phyloP scores from a whole-genome alignment of 2,888 invertebrate genomes.

The Balanococcus diminutus region DNA sequence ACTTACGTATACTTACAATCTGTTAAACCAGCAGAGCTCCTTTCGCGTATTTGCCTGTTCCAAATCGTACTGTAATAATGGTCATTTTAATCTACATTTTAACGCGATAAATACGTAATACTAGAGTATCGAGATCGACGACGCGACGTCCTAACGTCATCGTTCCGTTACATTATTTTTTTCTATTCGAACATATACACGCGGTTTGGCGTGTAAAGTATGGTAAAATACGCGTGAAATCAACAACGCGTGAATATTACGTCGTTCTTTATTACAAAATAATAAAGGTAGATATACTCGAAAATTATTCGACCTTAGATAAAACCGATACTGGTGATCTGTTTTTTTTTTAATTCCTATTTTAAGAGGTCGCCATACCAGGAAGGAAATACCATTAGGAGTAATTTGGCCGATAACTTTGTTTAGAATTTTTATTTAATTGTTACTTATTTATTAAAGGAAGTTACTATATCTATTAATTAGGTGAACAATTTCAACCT shows the following conservation, averaged over 20 bases:
- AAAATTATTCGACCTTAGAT: slow-evolving; percentile 5
- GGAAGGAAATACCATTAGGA: neutral
- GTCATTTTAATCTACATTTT: neutral
- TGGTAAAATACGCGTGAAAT: slow-evolving; percentile 30
- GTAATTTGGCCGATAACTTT: neutral
- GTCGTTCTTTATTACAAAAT: slow-evolving; percentile 3
- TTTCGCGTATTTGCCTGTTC: too few relatives aligned
- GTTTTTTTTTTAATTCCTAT: neutral
- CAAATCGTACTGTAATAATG: neutral
- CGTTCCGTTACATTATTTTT: neutral
- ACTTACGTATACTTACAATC: neutral
- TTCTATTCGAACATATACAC: neutral
- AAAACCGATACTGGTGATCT: neutral
- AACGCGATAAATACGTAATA: neutral
- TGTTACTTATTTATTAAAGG: neutral
- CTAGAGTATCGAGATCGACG: neutral
- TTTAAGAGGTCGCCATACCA: neutral
- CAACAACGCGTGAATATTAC: slow-evolving; percentile 32
- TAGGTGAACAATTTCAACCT: neutral
- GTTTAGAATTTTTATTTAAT: neutral
- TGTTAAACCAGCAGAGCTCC: too few relatives aligned
- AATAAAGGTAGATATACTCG: neutral
- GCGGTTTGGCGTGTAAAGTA: slow-evolving; percentile 2
- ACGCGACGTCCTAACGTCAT: neutral
- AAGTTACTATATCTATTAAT: neutral